These are phyloP conservation scores for Cheilosia impressa DNA, from an alignment of 2,888 invertebrate genomes.

Conservation along the genomic window DNA sequence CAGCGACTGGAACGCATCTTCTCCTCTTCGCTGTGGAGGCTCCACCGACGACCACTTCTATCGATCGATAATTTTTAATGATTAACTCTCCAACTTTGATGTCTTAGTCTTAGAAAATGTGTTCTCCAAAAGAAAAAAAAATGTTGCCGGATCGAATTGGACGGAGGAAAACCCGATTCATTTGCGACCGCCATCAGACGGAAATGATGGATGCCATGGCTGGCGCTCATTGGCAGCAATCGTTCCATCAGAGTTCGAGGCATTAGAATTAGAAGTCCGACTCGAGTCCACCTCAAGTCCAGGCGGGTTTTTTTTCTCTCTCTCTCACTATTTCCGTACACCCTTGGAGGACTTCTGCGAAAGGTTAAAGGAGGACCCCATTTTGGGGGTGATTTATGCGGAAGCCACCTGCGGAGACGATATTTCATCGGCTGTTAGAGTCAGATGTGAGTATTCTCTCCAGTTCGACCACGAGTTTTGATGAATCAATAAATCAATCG, in stretches of 20 bases:
- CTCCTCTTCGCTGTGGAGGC: slow-evolving; percentile 40
- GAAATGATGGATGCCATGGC: slow-evolving; percentile 68
- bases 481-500: slow-evolving; percentile 76
- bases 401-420: slow-evolving; percentile 75
- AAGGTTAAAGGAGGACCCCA: slow-evolving; percentile 60
- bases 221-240: slow-evolving; percentile 68
- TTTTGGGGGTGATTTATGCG: slow-evolving; percentile 74
- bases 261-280: slow-evolving; percentile 56
- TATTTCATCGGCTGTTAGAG: slow-evolving; percentile 72
- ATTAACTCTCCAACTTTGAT: slow-evolving; percentile 71
- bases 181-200: slow-evolving; percentile 28
- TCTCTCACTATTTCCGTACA: neutral
- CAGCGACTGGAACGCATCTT: slow-evolving; percentile 69
- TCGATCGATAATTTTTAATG: slow-evolving; percentile 74
- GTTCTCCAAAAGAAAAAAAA: slow-evolving; percentile 3
- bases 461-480: slow-evolving; percentile 70
- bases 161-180: slow-evolving; percentile 33
- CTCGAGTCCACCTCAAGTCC: neutral
- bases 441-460: slow-evolving; percentile 61
- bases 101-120: slow-evolving; percentile 68
- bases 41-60: slow-evolving; percentile 46
- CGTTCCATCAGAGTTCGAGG: slow-evolving; percentile 65
- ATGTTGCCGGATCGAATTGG: slow-evolving; percentile 29
- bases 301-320: neutral
- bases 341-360: slow-evolving; percentile 59